These are phyloP conservation scores for Ceuthmochares aereus DNA, from an alignment of 2,113 vertebrate genomes.

Conservation along the genomic window DNA sequence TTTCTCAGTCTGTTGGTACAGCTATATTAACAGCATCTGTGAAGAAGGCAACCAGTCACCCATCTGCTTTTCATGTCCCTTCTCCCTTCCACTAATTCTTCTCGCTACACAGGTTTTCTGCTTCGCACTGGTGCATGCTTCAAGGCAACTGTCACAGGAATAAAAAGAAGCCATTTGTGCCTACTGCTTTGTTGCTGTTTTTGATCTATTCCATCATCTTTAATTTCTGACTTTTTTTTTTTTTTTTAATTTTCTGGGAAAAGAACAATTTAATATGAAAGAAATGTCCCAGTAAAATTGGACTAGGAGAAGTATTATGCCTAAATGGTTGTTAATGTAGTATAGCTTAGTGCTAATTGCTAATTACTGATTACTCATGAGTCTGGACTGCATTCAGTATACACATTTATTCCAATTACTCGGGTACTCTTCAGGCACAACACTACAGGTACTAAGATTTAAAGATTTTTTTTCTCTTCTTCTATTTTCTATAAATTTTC, in stretches of 20 bases:
- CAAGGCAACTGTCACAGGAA: neutral
- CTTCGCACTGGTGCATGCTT: neutral
- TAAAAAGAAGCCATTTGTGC: neutral
- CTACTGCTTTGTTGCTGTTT: neutral
- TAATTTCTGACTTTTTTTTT: too few species aligned
- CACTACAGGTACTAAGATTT: neutral
- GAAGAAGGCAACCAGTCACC: neutral
- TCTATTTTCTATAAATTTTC: too few species aligned
- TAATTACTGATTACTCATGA: neutral
- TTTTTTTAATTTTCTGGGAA: neutral
- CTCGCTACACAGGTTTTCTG: neutral
- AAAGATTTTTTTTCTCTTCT: neutral
- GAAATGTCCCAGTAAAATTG: neutral
- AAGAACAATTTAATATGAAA: neutral
- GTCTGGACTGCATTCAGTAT: neutral
- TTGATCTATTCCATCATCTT: neutral
- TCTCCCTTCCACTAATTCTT: neutral
- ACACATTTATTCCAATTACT: constrained; percentile 20
- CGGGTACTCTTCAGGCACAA: neutral
- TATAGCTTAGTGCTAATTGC: constrained; percentile 3
- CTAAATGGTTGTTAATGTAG: neutral
- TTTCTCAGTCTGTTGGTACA: neutral
- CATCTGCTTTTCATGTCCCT: neutral
- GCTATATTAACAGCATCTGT: neutral
- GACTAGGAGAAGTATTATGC: neutral